Percentiles rank a stretch among this genome's conserved stretches.
Conservation (phyloP, 2,113 vertebrate genomes). For the Eclectus roratus region DNA sequence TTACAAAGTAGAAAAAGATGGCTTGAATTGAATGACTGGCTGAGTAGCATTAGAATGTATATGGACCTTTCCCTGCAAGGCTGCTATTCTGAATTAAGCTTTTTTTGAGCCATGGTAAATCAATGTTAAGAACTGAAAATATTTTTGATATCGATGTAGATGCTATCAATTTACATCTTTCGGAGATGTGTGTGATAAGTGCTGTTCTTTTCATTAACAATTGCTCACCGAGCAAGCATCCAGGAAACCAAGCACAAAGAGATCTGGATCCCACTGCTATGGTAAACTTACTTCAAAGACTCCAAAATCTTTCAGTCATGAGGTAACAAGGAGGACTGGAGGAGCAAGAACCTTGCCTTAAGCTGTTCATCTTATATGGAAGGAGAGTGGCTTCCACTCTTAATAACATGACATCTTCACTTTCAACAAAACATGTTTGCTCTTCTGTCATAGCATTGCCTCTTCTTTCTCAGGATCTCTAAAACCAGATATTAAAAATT, state of each 20-base stretch:
- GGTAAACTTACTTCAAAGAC: background rate
- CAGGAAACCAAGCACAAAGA: background rate
- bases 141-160: accelerated
- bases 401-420: background rate
- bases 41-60: background rate
- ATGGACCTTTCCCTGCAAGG: background rate
- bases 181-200: background rate
- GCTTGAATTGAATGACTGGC: background rate
- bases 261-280: background rate
- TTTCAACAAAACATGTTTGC: background rate
- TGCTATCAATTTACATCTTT: background rate
- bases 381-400: background rate
- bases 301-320: background rate
- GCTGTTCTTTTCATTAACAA: background rate
- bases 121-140: background rate
- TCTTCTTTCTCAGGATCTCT: conserved; percentile 1
- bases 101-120: accelerated
- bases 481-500: background rate
- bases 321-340: background rate
- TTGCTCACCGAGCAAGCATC: background rate
- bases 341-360: background rate
- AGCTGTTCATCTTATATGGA: background rate
- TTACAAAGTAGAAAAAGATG: background rate
- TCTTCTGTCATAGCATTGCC: background rate
- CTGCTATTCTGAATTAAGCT: background rate